Evolutionary conservation across 1,140 invertebrate species (phyloP), one percentile per base, ranked within the genome.

Genomic region (Campoletis sonorensis): DNA sequence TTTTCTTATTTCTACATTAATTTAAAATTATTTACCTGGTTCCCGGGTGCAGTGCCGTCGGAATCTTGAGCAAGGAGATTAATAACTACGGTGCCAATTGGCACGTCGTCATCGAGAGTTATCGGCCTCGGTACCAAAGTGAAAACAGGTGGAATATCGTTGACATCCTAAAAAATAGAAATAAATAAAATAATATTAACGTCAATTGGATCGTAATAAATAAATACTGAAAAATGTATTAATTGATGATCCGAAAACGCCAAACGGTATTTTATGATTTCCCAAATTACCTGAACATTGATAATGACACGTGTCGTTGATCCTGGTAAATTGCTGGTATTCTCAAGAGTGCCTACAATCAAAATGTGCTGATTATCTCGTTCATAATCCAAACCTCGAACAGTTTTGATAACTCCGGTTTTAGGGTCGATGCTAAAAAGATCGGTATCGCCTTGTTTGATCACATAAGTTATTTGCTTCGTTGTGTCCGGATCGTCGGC

Each of bases 131-230:
- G 94, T 8, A 96, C 94, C 0, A 95, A 94, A 3, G 95, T 95
- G 87, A 98, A 98, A 21, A 96, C 94, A 13, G 98, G 98, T 0
- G 96, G 94, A 82, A 97, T 95, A 89, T 97, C 96, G 89, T 97
- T 97, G 80, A 95, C 94, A 89, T 97, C 96, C 93, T 95, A 54
- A 71, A 85, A 70, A 70, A 18, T 15, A 73, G 18, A n/a, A 80
- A 61, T 45, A 70, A 27, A 77, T 70, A 26, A n/a, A 80, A 61
- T 45, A 70, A 27, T 72, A 81, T 61, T 10, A 58, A 54, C 58
- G 21, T 45, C 21, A 45, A 13, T 4, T 13, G 8, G 1, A 13
- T 8, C 13, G 3, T 45, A 45, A 11, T 13, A 45, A 45, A 45
- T 11, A 1, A 45, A 11, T 1, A 11, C 15, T 5, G 27, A 4